Base-by-base conservation (phyloP, 1,140 invertebrate genomes). In the Teleopsis dalmanni region DNA sequence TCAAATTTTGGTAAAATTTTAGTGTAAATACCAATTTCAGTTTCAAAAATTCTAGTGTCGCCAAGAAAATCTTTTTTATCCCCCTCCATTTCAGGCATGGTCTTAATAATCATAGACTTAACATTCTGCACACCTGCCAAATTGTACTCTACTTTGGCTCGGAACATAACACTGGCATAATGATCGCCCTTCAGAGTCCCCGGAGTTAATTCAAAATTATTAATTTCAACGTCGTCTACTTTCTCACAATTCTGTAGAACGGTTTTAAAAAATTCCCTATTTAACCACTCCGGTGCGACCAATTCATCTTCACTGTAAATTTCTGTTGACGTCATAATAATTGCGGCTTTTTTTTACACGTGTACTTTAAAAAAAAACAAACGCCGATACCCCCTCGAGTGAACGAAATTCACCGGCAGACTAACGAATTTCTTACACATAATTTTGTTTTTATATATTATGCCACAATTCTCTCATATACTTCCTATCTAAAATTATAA, bases 151-250 rank as follows among this genome's bases (percentile, higher is more conserved):
- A 52, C 58, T 9, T 3, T 29, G 10, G 48, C 36, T 0, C 61
- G 59, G n/a, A 62, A 64, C 58, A 65, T 57, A 7, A 65, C 23
- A 43, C 61, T 65, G 0, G 61, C 61, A 58, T 59, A 65, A 41
- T 65, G 61, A 59, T 65, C 62, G 3, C 59, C 61, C 31, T 60
- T 57, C 16, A 55, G 53, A 27, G 47, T 55, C 0, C 60, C 62
- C 0, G 61, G 61, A 2, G 55, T 50, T 4, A 56, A 52, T 34
- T 56, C 34, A 5, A 53, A 27, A 25, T 46, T 13, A n/a, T 18
- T n/a, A 9, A 48, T 33, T 22, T 37, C 35, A 50, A 40, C 48
- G 33, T 52, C 0, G 57, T 5, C 26, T 47, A 37, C 3, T 48
- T 53, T 55, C 22, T 57, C 46, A 33, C 53, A 35, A 14, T 50